Evolutionary conservation across 1,140 invertebrate genomes (phyloP), one percentile per base, ranked within the genome.

Genomic region (Phenacoccus solenopsis): DNA sequence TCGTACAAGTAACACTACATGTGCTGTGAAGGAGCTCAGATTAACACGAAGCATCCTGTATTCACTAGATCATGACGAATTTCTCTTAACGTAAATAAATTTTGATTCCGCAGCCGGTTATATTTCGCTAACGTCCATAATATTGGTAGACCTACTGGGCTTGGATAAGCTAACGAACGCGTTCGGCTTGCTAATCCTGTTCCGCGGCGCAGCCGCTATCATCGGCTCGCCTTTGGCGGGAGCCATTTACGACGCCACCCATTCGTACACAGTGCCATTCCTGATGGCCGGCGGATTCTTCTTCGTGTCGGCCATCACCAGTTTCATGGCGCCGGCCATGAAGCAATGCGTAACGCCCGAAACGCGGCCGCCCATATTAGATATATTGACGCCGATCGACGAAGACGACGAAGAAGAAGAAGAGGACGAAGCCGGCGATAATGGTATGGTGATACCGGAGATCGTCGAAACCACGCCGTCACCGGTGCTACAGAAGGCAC

Each of bases 121-220:
- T 79, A 96, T 98, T 74, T 97, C 94, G 0, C 81, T 99, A 49
- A 98, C 96, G 32, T 98, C 96, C 21, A 98, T 98, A 77, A 96
- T 99, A 75, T 82, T 99, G 64, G 95, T 97, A 73, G 96, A 98
- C 77, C 81, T 98, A 20, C 83, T 99, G 30, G 96, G 96, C 13
- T 81, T 98, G 75, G 94, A 98, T 74, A 94, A 93, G 79, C 81
- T 98, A 72, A 98, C 96, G 38, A 98, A 96, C 78, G 94, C 95
- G 22, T 99, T 98, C 79, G 96, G 96, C 30, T 82, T 98, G 68
- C 81, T 98, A 64, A 94, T 97, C 74, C 81, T 98, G 72, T 96
- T 97, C 81, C 86, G 96, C 79, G 96, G 96, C 22, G 87, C 90
- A 30, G 92, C 95, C 0, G 90, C 93, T 1, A 90, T 98, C 35